A percentile compares a stretch with the other conserved stretches of the same genome.
phyloP scores from a whole-genome alignment of 2,113 vertebrate genomes.

The Spheniscus mendiculus region DNA sequence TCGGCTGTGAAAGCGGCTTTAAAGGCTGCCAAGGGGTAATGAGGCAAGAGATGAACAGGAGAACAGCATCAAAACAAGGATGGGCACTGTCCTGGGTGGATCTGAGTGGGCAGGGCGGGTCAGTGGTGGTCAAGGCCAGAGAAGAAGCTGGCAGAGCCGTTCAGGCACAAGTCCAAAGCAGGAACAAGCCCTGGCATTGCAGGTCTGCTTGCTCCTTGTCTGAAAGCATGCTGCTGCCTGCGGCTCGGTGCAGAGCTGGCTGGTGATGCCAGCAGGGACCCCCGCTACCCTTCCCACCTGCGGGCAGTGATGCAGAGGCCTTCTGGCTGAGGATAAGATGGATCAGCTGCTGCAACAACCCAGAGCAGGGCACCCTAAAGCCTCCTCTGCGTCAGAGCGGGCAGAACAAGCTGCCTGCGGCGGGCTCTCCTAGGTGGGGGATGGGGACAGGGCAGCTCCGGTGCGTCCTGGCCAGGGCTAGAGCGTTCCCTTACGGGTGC shows the following conservation, averaged over 20 bases:
- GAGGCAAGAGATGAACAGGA: background rate
- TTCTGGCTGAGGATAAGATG: background rate
- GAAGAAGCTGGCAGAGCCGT: background rate
- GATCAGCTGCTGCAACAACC: accelerated
- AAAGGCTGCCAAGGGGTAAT: background rate
- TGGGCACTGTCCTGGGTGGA: accelerated
- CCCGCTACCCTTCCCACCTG: background rate
- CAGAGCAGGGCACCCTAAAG: background rate
- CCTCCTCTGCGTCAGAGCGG: accelerated
- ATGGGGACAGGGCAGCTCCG: background rate
- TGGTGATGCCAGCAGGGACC: background rate
- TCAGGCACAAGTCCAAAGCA: background rate
- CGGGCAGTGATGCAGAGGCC: accelerated
- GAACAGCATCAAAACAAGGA: background rate
- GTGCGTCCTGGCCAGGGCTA: accelerated
- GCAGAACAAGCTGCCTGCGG: background rate
- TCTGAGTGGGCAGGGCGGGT: background rate
- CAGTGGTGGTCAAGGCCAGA: background rate
- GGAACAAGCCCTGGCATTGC: background rate
- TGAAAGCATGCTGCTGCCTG: background rate
- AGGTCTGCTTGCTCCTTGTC: background rate
- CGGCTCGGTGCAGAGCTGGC: background rate
- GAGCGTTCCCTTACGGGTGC: accelerated
- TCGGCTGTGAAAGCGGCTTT: background rate
- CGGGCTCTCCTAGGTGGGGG: background rate